Base-by-base conservation (phyloP, 23 tunicate genomes). In the Aplidium turbinatum region DNA sequence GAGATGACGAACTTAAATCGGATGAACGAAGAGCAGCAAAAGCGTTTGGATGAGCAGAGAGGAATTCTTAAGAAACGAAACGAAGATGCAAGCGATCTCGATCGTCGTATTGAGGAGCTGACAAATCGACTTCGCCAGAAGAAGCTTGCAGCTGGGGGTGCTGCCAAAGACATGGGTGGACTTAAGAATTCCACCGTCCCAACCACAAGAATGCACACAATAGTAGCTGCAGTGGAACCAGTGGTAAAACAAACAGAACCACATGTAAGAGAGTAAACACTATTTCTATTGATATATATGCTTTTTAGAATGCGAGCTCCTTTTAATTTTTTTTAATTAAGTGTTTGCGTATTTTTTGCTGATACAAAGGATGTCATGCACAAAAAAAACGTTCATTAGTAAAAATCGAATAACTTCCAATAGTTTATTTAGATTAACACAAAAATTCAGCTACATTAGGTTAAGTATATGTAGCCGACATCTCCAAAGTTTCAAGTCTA, bases 151-250 rank as follows among this genome's bases (percentile, higher is more conserved):
- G 80, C 71, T 24, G 68, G 63, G 6, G 48, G 23, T 21, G 48
- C 47, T 31, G 39, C 33, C 38, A 4, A 42, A 50, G 66, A 22
- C 38, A 24, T 24, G 3, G 67, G 60, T 31, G 38, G 45, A 22
- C 26, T 34, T 13, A 83, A 64, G 57, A 34, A 52, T 2, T 33
- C 57, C n/a, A 30, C 81, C n/a, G 55, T 35, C 25, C 89, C 84
- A 22, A 33, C 78, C 27, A 32, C 82, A 36, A 60, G 65, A 53
- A 88, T 88, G 96, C 89, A 90, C 42, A 84, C 91, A 4, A 84
- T 79, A 31, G 98, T 91, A 1, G 98, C 98, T 0, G 91, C 98
- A 5, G 91, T 91, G 19, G 98, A 85, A 60, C 98, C 98, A 0
- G 35, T 91, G 4, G 73, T 85, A 23, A 72, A 91, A 51, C 67